These are phyloP conservation scores for Chanos chanos DNA, from an alignment of 2,797 vertebrate species.

Conservation along the genomic window DNA sequence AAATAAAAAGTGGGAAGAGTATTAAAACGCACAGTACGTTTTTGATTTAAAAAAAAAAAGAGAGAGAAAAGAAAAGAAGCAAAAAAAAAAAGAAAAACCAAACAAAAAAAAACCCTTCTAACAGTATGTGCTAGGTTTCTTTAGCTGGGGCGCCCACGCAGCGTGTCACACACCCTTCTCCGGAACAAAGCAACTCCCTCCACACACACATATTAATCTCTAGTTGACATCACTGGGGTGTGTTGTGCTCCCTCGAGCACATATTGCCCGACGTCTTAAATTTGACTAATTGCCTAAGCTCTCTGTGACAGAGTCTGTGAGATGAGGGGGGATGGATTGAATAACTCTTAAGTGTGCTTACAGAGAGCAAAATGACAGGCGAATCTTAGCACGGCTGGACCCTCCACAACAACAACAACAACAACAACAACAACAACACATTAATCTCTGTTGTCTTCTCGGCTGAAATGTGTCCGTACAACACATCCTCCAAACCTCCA, in stretches of 20 bases:
- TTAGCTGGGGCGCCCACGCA: neutral
- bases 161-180: slow-evolving; percentile 15
- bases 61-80: neutral
- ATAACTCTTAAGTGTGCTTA: neutral
- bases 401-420: no score
- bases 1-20: no score
- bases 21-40: no score
- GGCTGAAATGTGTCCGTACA: no score
- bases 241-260: neutral
- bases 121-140: no score
- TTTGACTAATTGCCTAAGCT: neutral
- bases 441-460: no score
- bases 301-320: neutral
- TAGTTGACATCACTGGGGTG: slow-evolving; percentile 2
- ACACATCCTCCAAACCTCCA: no score
- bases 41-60: neutral
- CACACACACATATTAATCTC: neutral
- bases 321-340: neutral
- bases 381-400: no score
- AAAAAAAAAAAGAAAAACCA: neutral
- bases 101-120: neutral
- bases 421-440: no score
- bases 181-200: slow-evolving; percentile 6
- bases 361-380: no score
- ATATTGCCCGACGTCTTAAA: neutral